Evolutionary conservation across 2,797 vertebrate genomes (phyloP), one percentile per base, ranked within the genome.

Genomic region (Etheostoma perlongum): DNA sequence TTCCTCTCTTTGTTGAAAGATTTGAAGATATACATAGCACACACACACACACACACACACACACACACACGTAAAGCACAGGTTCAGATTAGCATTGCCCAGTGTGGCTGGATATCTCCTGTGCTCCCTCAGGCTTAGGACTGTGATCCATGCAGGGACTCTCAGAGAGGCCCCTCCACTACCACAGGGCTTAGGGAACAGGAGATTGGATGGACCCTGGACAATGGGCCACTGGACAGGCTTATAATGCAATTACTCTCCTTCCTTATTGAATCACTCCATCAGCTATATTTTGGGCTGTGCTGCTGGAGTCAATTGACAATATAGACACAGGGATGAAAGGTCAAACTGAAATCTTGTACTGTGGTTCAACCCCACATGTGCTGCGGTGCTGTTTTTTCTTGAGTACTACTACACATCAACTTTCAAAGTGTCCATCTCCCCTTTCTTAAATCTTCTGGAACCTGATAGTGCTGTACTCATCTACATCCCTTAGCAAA

Each of bases 251-350:
- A 93, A 93, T 95, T 92, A 94, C 85, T 69, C 65, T 14, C 72
- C 90, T 93, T 93, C 90, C 89, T 94, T 90, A 94, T 93, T 92
- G 86, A 91, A 93, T 92, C 86, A 91, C 70, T 84, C 59, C 78
- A 83, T 91, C 79, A 21, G 85, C 82, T 76, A 63, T 48, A 71
- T 67, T 91, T 86, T 85, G 90, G 87, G 79, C 82, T 14, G 11
- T 78, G 23, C 73, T 64, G 74, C 69, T n/a, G 52, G n/a, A 78
- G 72, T 88, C 84, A 62, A 68, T 79, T 42, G 51, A 82, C 82
- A 52, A 51, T 52, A 19, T 81, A 85, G 78, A 78, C 79, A 9
- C 8, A 4, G 25, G 16, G 79, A 76, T 76, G 53, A 78, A 57
- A 80, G 84, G 86, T 91, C 82, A 83, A 70, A 74, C 12, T 73